Conservation (phyloP, 2,113 vertebrate species). For the Ancistrus triradiatus region DNA sequence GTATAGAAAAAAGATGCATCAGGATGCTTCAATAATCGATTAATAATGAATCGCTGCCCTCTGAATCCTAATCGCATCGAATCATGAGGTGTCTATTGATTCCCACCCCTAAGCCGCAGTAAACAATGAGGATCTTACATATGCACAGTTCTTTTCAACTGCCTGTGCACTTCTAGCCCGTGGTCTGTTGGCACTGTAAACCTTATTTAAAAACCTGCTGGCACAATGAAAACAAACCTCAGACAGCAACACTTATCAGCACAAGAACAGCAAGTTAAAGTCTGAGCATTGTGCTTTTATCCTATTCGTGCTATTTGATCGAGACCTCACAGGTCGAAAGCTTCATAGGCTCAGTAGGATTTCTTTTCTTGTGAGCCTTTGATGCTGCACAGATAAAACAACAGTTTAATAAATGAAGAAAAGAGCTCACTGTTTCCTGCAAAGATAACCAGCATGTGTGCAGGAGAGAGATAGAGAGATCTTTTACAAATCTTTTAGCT, state of each 20-base stretch:
- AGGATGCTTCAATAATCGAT: no score
- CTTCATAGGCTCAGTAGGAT: slow-evolving; percentile 12
- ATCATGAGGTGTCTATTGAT: no score
- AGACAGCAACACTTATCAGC: slow-evolving; percentile 4
- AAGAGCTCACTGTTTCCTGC: not conserved
- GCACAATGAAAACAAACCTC: slow-evolving; percentile 15
- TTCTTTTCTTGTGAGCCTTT: not conserved
- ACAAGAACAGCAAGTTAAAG: slow-evolving; percentile 28
- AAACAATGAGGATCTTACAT: no score
- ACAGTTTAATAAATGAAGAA: not conserved
- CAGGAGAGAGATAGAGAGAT: no score
- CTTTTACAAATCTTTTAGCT: no score
- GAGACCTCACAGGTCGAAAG: slow-evolving; percentile 6
- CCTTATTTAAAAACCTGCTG: slow-evolving; percentile 37
- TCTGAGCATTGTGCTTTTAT: not conserved
- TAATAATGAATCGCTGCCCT: no score
- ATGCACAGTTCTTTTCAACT: no score
- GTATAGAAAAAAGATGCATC: no score
- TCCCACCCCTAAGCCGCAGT: no score
- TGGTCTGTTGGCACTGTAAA: no score
- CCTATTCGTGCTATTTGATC: slow-evolving; percentile 1
- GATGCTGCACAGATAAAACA: slow-evolving; percentile 14
- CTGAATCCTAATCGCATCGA: no score
- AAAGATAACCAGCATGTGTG: not conserved
- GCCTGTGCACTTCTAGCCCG: no score